Conservation (phyloP, 2,888 invertebrate species). For the Drosophila lacicola region DNA sequence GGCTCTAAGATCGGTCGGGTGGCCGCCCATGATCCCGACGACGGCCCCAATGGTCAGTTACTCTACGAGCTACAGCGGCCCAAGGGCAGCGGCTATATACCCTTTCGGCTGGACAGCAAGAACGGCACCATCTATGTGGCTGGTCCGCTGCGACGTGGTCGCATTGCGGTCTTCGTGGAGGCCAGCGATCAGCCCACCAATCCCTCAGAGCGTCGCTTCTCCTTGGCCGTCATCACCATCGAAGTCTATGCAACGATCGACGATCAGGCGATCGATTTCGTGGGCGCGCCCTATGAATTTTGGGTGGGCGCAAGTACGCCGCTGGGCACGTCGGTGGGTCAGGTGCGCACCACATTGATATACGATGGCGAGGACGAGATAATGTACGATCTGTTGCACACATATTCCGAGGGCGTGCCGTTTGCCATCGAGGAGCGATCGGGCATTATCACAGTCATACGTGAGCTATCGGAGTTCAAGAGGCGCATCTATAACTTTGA, state of each 20-base stretch:
- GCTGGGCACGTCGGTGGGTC: constrained; percentile 94
- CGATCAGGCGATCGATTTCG: constrained; percentile 89
- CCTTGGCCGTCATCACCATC: constrained; percentile 93
- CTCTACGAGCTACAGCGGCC: constrained; percentile 90
- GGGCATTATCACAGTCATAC: constrained; percentile 94
- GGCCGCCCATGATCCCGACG: constrained; percentile 92
- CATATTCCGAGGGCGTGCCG: constrained; percentile 96
- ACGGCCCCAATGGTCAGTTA: constrained; percentile 89
- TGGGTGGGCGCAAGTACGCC: constrained; percentile 95
- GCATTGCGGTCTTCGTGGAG: constrained; percentile 93
- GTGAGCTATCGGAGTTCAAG: constrained; percentile 89
- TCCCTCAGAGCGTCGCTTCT: constrained; percentile 92
- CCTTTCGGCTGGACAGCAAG: constrained; percentile 90
- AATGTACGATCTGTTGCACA: constrained; percentile 92
- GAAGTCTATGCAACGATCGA: constrained; percentile 87
- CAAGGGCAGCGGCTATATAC: constrained; percentile 88
- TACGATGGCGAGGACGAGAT: constrained; percentile 88
- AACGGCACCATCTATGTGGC: constrained; percentile 89
- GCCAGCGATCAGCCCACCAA: constrained; percentile 93
- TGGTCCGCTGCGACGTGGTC: constrained; percentile 88
- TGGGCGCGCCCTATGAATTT: constrained; percentile 94
- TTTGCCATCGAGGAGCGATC: constrained; percentile 95
- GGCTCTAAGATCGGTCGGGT: constrained; percentile 92
- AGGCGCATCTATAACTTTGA: constrained; percentile 91
- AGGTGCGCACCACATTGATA: constrained; percentile 91